Evolutionary conservation across 1,140 invertebrate species (phyloP).

Genomic region (Eumaeus atala): DNA sequence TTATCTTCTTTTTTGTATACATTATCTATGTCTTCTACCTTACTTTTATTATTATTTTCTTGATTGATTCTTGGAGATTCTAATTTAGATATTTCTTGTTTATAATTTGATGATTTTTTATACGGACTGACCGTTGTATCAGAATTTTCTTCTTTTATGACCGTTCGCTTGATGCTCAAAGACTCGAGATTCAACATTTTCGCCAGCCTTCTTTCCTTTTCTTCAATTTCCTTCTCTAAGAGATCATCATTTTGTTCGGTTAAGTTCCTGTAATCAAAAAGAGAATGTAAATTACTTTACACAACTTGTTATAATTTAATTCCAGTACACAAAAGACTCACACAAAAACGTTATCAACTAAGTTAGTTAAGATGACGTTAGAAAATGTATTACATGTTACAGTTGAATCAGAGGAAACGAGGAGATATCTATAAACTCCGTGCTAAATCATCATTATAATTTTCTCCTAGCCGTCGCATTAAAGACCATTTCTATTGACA

Average conservation of each 20-base stretch:
- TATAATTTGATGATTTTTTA: not conserved
- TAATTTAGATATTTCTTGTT: slow-evolving; percentile 13
- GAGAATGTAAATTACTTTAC: not conserved
- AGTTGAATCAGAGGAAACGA: too few species aligned
- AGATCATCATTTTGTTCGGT: slow-evolving; percentile 49
- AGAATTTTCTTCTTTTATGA: not conserved
- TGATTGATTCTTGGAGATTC: slow-evolving; percentile 17
- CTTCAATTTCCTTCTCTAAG: slow-evolving; percentile 62
- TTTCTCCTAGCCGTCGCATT: too few species aligned
- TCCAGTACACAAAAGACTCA: too few species aligned
- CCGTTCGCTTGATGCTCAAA: slow-evolving; percentile 42
- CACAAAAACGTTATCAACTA: too few species aligned
- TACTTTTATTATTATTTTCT: slow-evolving; percentile 5
- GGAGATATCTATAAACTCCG: too few species aligned
- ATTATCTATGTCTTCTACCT: slow-evolving; percentile 18
- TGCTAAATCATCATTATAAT: too few species aligned
- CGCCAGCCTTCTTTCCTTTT: slow-evolving; percentile 68
- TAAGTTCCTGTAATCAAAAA: slow-evolving; percentile 35
- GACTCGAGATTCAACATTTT: slow-evolving; percentile 69
- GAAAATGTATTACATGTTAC: too few species aligned
- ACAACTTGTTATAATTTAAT: too few species aligned
- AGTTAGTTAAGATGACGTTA: too few species aligned
- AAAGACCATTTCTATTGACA: too few species aligned
- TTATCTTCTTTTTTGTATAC: slow-evolving; percentile 23
- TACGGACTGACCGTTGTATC: not conserved